Evolutionary conservation across 2,113 vertebrate genomes (phyloP).

Genomic region (Mixornis gularis): DNA sequence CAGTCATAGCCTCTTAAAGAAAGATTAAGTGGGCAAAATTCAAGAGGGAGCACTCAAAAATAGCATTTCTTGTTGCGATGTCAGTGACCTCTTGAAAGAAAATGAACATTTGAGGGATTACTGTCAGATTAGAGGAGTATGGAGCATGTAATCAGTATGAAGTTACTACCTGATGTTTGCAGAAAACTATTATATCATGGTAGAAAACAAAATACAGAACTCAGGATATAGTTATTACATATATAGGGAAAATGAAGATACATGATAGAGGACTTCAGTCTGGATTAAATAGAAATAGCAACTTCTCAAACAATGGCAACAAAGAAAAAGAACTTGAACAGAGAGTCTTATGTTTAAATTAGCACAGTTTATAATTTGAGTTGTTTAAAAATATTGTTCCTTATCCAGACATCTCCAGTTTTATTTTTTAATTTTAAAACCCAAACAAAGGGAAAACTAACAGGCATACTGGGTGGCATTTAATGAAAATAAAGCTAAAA

Average conservation of each 20-base stretch:
- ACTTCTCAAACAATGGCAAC: background rate
- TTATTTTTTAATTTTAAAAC: background rate
- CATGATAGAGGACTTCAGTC: background rate
- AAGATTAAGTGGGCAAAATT: background rate
- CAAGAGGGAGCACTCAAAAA: background rate
- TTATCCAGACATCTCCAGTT: background rate
- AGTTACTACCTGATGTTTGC: background rate
- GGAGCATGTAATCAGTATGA: background rate
- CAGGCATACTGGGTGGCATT: background rate
- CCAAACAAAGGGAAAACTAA: background rate
- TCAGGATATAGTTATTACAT: background rate
- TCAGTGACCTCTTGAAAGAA: background rate
- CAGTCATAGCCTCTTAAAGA: background rate
- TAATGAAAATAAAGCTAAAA: background rate
- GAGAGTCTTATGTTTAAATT: background rate
- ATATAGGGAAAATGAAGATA: background rate
- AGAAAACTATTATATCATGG: background rate
- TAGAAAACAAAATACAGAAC: background rate
- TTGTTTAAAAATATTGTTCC: background rate
- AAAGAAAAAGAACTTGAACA: background rate
- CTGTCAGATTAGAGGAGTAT: background rate
- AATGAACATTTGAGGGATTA: background rate
- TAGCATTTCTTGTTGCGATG: background rate
- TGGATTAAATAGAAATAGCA: background rate
- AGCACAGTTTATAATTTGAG: background rate